phyloP scores from a whole-genome alignment of 2,113 vertebrate genomes.

The Mormyrus iriodes region DNA sequence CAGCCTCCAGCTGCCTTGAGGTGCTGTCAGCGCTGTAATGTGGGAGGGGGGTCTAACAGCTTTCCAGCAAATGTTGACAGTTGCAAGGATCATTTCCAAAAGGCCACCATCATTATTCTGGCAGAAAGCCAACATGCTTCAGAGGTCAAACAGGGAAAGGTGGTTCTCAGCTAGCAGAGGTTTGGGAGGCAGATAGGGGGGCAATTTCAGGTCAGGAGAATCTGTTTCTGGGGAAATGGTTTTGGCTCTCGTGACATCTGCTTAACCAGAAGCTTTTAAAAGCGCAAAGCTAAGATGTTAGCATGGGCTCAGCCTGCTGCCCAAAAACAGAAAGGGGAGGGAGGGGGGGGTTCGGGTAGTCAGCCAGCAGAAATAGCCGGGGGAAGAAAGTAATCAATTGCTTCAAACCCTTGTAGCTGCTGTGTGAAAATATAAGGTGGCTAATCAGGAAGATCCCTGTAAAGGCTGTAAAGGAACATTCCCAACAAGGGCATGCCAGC shows the following conservation, averaged over 20 bases:
- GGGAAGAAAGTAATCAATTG: no score
- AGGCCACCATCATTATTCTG: not conserved
- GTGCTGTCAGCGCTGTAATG: not conserved
- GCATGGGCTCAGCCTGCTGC: not conserved
- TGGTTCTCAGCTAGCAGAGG: not conserved
- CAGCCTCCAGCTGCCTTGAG: no score
- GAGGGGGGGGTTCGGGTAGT: not conserved
- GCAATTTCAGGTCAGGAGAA: not conserved
- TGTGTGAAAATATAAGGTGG: not conserved
- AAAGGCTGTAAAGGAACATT: not conserved
- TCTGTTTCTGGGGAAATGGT: not conserved
- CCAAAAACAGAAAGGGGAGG: not conserved
- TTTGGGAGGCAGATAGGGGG: not conserved
- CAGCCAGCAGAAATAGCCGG: not conserved
- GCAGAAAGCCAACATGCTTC: not conserved
- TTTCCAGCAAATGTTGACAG: not conserved
- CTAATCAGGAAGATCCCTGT: not conserved
- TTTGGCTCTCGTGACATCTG: not conserved
- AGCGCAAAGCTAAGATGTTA: not conserved
- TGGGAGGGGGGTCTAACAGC: not conserved
- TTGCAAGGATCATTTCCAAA: not conserved
- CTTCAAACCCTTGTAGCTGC: no score
- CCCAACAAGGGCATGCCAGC: not conserved
- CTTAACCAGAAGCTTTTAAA: not conserved
- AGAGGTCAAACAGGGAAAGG: not conserved